Evolutionary conservation across 37 sponge, comb jelly and placozoan genomes (phyloP), one percentile per base, ranked within the genome.

Genomic region (Chondrilla cf. caribensis): DNA sequence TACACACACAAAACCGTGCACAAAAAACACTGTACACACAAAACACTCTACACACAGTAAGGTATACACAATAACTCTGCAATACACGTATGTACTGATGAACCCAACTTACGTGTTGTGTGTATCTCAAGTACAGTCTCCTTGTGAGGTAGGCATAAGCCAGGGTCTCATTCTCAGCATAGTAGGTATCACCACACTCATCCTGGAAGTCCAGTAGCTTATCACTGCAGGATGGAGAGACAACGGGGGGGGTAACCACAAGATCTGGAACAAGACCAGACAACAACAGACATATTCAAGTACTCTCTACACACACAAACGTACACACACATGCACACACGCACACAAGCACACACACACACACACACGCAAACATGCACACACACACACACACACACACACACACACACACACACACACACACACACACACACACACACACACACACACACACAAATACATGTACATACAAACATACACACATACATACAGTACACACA

Each of bases 51-150:
- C n/a, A n/a, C n/a, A n/a, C n/a, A n/a, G n/a, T n/a, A n/a, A n/a
- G n/a, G n/a, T n/a, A n/a, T n/a, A n/a, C n/a, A n/a, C n/a, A n/a
- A n/a, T n/a, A n/a, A n/a, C n/a, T n/a, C n/a, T n/a, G n/a, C n/a
- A n/a, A n/a, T n/a, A n/a, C n/a, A n/a, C n/a, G n/a, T n/a, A n/a
- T n/a, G n/a, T n/a, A n/a, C n/a, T n/a, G n/a, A n/a, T n/a, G 11
- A 47, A 62, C 25, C 64, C 29, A 29, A 62, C 15, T 9, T 58
- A 93, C 89, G 1, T 67, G 38, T n/a, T 83, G 81, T 29, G 85
- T 93, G 87, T 93, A 93, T 72, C 82, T 90, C 22, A 81, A 81
- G 58, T 87, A 84, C 58, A 93, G 85, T 38, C 75, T 78, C 36
- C 93, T 55, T 22, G 83, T 83, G 38, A 93, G 80, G 87, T 80